Evolutionary conservation across 2,797 vertebrate genomes (phyloP).

Genomic region (Geotria australis): DNA sequence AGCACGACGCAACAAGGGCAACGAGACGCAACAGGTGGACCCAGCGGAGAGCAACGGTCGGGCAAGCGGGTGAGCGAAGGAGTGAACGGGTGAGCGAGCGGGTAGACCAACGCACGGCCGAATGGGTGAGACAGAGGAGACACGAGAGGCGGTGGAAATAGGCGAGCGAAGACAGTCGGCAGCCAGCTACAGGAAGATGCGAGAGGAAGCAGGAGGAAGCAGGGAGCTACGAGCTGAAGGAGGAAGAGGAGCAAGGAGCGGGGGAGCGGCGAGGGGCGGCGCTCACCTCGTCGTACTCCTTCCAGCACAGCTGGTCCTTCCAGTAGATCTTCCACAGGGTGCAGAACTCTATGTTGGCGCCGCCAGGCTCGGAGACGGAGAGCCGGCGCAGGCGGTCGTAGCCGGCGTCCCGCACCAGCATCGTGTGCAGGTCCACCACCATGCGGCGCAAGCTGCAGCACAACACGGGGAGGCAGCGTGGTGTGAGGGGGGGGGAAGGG

Average conservation of each 20-base stretch:
- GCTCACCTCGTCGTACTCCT: not conserved
- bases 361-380: not conserved
- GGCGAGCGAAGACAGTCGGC: not conserved
- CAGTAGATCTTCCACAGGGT: constrained; percentile 1
- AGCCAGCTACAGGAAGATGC: too few species aligned
- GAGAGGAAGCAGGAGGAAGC: not conserved
- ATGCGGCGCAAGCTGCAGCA: not conserved
- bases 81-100: not conserved
- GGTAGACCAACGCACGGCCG: not conserved
- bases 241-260: not conserved
- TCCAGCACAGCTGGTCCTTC: not conserved
- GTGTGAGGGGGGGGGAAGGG: too few species aligned
- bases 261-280: not conserved
- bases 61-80: not conserved
- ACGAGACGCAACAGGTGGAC: too few species aligned
- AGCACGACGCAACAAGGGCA: too few species aligned
- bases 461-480: not conserved
- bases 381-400: not conserved
- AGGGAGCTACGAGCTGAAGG: not conserved
- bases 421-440: not conserved
- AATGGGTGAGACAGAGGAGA: not conserved
- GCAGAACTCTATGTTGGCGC: not conserved
- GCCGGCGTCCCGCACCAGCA: not conserved
- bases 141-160: not conserved
- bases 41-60: not conserved